Evolutionary conservation across 2,888 invertebrate species (phyloP), one percentile per base, ranked within the genome.

Genomic region (Brachyopa scutellaris): DNA sequence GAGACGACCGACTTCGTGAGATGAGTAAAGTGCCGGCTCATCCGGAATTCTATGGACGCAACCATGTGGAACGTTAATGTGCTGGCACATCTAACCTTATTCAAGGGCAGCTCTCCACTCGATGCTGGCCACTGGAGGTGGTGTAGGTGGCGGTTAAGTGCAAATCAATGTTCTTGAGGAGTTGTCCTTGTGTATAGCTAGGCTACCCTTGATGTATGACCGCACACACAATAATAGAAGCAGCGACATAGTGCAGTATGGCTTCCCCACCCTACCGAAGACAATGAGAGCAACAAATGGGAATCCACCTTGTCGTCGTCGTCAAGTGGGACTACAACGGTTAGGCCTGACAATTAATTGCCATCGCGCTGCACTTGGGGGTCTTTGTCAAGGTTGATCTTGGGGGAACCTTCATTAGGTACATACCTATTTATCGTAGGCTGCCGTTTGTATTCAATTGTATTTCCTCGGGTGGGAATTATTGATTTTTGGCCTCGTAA

Each of bases 161-260:
- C 70, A 77, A 82, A 77, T 77, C 82, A 82, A 82, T 82, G 82
- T 76, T 80, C 69, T 49, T 67, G 23, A 73, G 53, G 45, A 53
- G 26, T 47, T 55, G 45, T 47, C 47, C 11, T 13, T 47, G 9
- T 33, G 11, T 49, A 15, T 13, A 33, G 21, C 4, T 55, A 21
- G 45, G 31, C 29, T 53, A 59, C n/a, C n/a, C n/a, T 26, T 55
- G 17, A 23, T 62, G 61, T 42, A 49, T 66, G 15, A 11, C 45
- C 29, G 21, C 33, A 45, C 21, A 36, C 49, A 17, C 42, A 19
- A 11, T 29, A 53, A 53, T 38, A 31, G 9, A 45, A 51, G 31
- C 36, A 19, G 55, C 72, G 38, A 47, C 55, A 62, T 29, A 23
- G 17, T 47, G 7, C 26, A 26, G 23, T 59, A 67, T 36, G 67